Percentiles rank a stretch among this genome's conserved stretches.
These are phyloP conservation scores for Pristionchus pacificus DNA, from an alignment of 1,140 invertebrate genomes.

Conservation along the genomic window DNA sequence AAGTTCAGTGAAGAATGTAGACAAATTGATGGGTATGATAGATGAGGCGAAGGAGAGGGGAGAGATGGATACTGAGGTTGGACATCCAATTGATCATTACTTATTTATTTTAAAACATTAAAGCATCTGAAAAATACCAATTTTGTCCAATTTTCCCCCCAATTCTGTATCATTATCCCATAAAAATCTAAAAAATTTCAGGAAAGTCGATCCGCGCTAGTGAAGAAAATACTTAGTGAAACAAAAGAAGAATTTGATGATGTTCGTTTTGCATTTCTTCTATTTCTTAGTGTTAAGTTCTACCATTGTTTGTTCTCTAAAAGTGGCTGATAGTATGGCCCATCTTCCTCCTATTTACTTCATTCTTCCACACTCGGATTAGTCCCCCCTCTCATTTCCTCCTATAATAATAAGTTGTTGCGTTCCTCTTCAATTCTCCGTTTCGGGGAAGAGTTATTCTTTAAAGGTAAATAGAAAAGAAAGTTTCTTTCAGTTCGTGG, in stretches of 20 bases:
- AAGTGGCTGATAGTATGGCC: too few relatives aligned
- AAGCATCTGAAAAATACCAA: constrained; percentile 12
- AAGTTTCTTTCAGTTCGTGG: constrained; percentile 39
- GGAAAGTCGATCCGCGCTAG: too few relatives aligned
- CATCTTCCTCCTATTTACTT: too few relatives aligned
- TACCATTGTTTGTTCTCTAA: too few relatives aligned
- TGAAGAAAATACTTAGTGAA: constrained; percentile 21
- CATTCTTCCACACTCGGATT: too few relatives aligned
- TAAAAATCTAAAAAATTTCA: too few relatives aligned
- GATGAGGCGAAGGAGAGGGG: constrained; percentile 9
- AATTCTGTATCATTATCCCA: too few relatives aligned
- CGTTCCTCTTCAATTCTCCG: too few relatives aligned
- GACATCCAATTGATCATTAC: neutral
- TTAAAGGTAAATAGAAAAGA: constrained; percentile 12
- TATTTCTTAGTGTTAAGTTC: too few relatives aligned
- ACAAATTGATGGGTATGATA: constrained; percentile 40
- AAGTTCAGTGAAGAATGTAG: constrained; percentile 39
- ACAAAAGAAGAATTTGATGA: constrained; percentile 37
- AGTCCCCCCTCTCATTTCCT: neutral
- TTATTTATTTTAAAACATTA: neutral
- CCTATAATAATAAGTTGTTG: too few relatives aligned
- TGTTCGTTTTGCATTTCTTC: constrained; percentile 5
- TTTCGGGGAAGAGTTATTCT: too few relatives aligned
- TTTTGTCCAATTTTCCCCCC: too few relatives aligned
- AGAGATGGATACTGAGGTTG: neutral